Conservation (phyloP, 1,140 invertebrate genomes). For the Drosophila rufa region DNA sequence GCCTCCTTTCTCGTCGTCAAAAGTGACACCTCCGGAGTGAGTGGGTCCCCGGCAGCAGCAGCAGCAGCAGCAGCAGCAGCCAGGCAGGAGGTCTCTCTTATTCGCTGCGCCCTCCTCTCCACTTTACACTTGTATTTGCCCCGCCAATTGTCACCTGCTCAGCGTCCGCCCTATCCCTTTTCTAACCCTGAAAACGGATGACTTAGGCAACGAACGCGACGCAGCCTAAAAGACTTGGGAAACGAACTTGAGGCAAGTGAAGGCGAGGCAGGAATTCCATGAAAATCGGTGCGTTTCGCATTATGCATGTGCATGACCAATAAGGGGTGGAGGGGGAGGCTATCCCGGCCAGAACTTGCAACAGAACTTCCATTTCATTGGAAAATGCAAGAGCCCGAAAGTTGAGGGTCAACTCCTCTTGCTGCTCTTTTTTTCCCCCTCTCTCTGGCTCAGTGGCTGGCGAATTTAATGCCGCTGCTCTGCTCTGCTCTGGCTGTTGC, state of each 20-base stretch:
- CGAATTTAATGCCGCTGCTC: constrained; percentile 55
- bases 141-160: constrained; percentile 43
- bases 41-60: constrained; percentile 6
- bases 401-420: constrained; percentile 9
- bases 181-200: constrained; percentile 46
- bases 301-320: constrained; percentile 32
- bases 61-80: constrained; percentile 1
- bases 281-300: constrained; percentile 19
- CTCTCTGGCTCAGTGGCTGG: constrained; percentile 2
- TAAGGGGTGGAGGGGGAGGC: not conserved
- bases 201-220: constrained; percentile 68
- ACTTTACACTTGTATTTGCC: constrained; percentile 22
- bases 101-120: not conserved
- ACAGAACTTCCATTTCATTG: constrained; percentile 48
- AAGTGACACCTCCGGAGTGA: constrained; percentile 37
- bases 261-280: constrained; percentile 15
- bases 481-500: constrained; percentile 62
- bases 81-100: constrained; percentile 23
- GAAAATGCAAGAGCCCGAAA: constrained; percentile 41
- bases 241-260: constrained; percentile 5
- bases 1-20: constrained; percentile 40
- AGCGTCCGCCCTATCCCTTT: not conserved
- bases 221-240: constrained; percentile 25
- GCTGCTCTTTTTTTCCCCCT: not conserved
- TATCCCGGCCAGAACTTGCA: not conserved